Evolutionary conservation across 2,888 invertebrate genomes (phyloP).

Genomic region (Tanypteryx hageni): DNA sequence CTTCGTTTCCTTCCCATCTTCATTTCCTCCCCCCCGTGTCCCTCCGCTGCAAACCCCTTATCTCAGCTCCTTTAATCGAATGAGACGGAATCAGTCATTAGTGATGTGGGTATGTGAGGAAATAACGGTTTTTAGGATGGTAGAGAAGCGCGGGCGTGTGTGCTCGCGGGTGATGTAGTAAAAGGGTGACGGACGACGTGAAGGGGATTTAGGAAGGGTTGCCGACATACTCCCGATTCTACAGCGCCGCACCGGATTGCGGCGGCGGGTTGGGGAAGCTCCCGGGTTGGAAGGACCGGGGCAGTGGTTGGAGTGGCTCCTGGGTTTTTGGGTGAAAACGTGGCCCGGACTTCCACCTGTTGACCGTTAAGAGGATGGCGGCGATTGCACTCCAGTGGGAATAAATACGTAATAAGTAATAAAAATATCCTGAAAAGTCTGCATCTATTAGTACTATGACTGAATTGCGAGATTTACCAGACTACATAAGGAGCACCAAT

Average conservation of each 20-base stretch:
- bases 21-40: too few relatives aligned
- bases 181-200: not conserved
- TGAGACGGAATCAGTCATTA: slow-evolving; percentile 44
- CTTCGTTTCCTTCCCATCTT: not conserved
- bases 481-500: too few relatives aligned
- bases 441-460: too few relatives aligned
- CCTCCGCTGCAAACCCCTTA: not conserved
- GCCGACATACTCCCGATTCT: not conserved
- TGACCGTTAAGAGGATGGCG: not conserved
- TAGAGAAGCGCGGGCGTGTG: not conserved
- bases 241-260: slow-evolving; percentile 13
- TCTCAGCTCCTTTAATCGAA: slow-evolving; percentile 27
- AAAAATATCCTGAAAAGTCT: too few relatives aligned
- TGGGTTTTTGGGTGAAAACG: not conserved
- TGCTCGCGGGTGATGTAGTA: not conserved
- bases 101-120: slow-evolving; percentile 26
- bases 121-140: not conserved
- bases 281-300: not conserved
- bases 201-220: too few relatives aligned
- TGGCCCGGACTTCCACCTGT: slow-evolving; percentile 40
- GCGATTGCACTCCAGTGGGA: not conserved
- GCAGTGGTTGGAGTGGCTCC: not conserved
- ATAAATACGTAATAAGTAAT: too few relatives aligned
- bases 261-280: slow-evolving; percentile 3
- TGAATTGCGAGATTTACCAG: too few relatives aligned